Evolutionary conservation across 2,797 vertebrate species (phyloP), one percentile per base, ranked within the genome.

Genomic region (Pogonophryne albipinna): DNA sequence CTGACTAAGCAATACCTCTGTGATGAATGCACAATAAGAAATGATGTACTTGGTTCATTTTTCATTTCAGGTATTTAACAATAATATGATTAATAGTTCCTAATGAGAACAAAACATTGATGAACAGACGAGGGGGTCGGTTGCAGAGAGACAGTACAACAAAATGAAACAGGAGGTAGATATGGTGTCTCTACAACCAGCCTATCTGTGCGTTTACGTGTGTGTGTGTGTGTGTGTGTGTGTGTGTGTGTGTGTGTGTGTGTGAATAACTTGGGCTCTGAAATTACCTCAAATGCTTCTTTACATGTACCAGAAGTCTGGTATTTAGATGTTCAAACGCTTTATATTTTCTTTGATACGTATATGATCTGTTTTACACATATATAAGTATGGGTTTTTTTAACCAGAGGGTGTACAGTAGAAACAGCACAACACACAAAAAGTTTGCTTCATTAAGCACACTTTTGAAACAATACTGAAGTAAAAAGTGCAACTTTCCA

Each of bases 81-180:
- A 53, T 61, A 44, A n/a, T 66, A 42, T 31, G 6, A 59, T 55
- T 56, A 13, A 59, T 59, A n/a, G 72, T 60, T 79, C 14, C 57
- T 56, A 38, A 63, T 49, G 23, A 55, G 2, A 50, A 45, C 50
- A 58, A 7, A 67, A 51, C 34, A 31, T 1, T 0, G 12, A 51
- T 38, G 47, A 58, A 81, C 63, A 60, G 68, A 68, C 17, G 42
- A 15, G 17, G 49, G 38, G 66, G 57, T 78, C 31, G 12, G 79
- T 78, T 91, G 78, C 71, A 83, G 72, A 90, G 79, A 86, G 79
- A 91, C 64, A 50, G 75, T 79, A 82, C 47, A 73, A 79, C 41
- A 72, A 78, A 74, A 64, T 60, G 23, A 66, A 77, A 74, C 31
- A 74, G 84, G 93, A 93, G 91, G 93, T 93, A 93, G 93, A 89